These are phyloP conservation scores for Plutella xylostella DNA, from an alignment of 2,888 invertebrate genomes.

Conservation along the genomic window DNA sequence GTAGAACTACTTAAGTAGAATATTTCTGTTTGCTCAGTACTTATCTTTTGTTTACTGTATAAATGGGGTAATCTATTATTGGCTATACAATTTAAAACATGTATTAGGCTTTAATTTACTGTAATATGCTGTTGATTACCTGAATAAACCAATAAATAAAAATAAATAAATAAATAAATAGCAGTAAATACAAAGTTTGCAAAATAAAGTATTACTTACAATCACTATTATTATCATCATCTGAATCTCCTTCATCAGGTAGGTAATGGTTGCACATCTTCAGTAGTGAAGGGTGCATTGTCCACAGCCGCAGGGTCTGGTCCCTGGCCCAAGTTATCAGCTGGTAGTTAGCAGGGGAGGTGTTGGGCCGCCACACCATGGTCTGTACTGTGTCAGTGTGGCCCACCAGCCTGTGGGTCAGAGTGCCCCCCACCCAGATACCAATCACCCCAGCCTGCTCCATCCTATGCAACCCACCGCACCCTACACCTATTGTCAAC, in stretches of 20 bases:
- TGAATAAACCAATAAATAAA: too few species aligned
- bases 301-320: conserved; percentile 91
- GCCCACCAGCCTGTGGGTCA: conserved; percentile 92
- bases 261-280: conserved; percentile 78
- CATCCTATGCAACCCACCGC: conserved; percentile 80
- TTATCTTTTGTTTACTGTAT: too few species aligned
- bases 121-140: too few species aligned
- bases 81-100: too few species aligned
- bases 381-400: conserved; percentile 95
- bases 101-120: too few species aligned
- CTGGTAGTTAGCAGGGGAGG: conserved; percentile 78
- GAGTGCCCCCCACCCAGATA: conserved; percentile 69
- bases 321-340: conserved; percentile 96
- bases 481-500: conserved; percentile 92
- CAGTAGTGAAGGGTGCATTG: conserved; percentile 85
- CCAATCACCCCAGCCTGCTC: conserved; percentile 76
- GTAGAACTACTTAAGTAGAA: too few species aligned
- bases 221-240: conserved; percentile 63
- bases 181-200: too few species aligned
- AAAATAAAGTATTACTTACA: conserved; percentile 44
- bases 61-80: too few species aligned
- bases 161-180: neutral
- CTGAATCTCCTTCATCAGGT: conserved; percentile 72
- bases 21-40: too few species aligned
- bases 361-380: conserved; percentile 91